Percentiles rank a stretch among this genome's conserved stretches.
Evolutionary conservation across 92 coral and sea anemone species (phyloP).

Genomic region (Epizoanthus rinbou): DNA sequence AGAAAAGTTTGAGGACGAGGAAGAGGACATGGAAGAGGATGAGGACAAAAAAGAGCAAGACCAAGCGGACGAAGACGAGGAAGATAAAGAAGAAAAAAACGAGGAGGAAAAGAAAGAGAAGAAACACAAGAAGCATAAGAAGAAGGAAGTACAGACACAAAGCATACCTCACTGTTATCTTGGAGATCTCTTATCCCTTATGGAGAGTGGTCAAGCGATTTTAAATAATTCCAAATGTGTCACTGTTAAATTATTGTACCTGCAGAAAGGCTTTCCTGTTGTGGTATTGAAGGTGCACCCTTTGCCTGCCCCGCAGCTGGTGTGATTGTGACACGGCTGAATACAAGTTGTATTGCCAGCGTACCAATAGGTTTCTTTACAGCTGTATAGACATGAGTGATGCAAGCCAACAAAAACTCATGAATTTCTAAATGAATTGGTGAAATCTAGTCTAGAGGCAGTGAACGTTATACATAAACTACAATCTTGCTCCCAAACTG

Average conservation of each 20-base stretch:
- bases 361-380: slow-evolving; percentile 72
- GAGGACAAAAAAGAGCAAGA: neutral
- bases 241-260: slow-evolving; percentile 18
- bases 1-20: no score
- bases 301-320: slow-evolving; percentile 47
- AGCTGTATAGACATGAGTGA: slow-evolving; percentile 40
- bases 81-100: no score
- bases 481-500: no score
- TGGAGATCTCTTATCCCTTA: no score
- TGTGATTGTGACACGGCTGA: slow-evolving; percentile 60
- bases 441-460: no score
- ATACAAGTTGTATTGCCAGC: slow-evolving; percentile 44
- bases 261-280: slow-evolving; percentile 62
- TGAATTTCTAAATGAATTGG: neutral
- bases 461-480: no score
- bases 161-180: neutral
- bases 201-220: no score
- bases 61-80: neutral
- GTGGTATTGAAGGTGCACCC: slow-evolving; percentile 56
- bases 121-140: neutral
- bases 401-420: neutral
- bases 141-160: neutral
- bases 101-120: neutral
- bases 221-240: no score
- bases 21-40: neutral